Percentiles rank a stretch among this genome's conserved stretches.
Conservation (phyloP, 2,797 vertebrate genomes). For the Crenuchus spilurus region DNA sequence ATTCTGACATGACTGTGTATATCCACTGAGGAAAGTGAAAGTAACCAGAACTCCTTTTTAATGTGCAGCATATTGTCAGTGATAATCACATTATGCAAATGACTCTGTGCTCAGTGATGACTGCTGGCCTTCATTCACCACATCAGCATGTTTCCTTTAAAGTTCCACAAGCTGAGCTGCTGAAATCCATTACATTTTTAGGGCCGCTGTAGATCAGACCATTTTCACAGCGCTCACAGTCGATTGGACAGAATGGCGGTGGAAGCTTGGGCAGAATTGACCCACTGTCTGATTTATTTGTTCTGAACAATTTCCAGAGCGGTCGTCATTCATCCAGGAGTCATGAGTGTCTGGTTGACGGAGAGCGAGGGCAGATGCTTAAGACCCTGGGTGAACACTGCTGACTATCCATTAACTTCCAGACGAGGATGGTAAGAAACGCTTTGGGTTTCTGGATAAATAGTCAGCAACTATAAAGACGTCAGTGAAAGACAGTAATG, state of each 20-base stretch:
- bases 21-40: no score
- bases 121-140: no score
- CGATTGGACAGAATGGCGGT: neutral
- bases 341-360: neutral
- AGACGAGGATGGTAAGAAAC: neutral
- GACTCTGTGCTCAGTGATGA: no score
- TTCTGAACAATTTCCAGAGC: conserved; percentile 27
- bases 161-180: no score
- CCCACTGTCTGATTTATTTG: conserved; percentile 33
- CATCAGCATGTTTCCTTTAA: no score
- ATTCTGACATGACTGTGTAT: no score
- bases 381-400: conserved; percentile 10
- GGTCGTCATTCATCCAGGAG: conserved; percentile 6
- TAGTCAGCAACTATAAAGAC: neutral
- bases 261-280: conserved; percentile 2
- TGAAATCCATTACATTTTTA: conserved; percentile 4
- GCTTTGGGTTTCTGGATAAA: neutral
- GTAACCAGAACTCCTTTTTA: no score
- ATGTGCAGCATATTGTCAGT: no score
- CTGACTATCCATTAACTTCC: conserved; percentile 22
- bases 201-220: neutral
- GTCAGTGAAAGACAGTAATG: neutral
- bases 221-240: neutral
- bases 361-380: conserved; percentile 30
- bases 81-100: no score